These are phyloP conservation scores for Merops nubicus DNA, from an alignment of 2,113 vertebrate species.

Conservation along the genomic window DNA sequence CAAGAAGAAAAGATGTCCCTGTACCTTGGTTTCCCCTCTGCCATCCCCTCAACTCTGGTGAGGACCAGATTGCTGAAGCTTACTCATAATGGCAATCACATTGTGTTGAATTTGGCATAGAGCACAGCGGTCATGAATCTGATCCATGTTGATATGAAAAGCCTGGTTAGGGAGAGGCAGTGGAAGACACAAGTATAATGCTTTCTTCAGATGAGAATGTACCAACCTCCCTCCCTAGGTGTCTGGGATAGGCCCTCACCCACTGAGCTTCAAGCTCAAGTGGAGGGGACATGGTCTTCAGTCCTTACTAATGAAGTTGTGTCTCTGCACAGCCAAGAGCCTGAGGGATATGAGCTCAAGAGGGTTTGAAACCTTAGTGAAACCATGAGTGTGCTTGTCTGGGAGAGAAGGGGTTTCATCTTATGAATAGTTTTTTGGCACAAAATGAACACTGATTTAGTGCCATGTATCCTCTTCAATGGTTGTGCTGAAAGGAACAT, in stretches of 20 bases:
- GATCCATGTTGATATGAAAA: not conserved
- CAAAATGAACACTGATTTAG: not conserved
- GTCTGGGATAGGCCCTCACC: not conserved
- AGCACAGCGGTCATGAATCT: not conserved
- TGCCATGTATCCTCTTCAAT: not conserved
- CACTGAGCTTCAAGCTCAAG: not conserved
- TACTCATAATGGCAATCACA: not conserved
- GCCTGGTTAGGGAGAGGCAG: not conserved
- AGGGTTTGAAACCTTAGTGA: not conserved
- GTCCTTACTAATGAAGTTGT: not conserved
- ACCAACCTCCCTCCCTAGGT: not conserved
- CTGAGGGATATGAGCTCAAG: not conserved
- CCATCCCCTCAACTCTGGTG: not conserved
- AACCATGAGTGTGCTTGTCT: not conserved
- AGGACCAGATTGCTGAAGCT: not conserved
- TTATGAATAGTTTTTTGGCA: not conserved
- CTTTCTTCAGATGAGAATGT: not conserved
- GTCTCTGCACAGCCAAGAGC: not conserved
- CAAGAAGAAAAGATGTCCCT: not conserved
- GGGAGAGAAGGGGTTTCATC: not conserved
- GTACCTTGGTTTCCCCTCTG: not conserved
- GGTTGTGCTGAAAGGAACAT: not conserved
- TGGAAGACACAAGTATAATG: not conserved
- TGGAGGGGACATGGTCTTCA: accelerated
- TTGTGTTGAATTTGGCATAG: not conserved